Evolutionary conservation across 2,888 invertebrate species (phyloP), one percentile per base, ranked within the genome.

Genomic region (Diarsia rubi): DNA sequence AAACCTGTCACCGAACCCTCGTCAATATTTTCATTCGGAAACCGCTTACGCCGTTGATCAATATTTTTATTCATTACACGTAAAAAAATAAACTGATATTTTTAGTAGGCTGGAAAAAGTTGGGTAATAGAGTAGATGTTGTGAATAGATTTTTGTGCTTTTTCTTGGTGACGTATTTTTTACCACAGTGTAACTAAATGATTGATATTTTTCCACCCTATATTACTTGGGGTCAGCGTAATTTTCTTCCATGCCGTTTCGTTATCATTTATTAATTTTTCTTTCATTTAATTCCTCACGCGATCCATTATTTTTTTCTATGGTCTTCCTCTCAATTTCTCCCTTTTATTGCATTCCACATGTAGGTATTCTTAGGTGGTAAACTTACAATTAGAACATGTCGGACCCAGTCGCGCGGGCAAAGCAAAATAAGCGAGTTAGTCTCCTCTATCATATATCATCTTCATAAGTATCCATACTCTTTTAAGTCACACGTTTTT

Each of bases 1-100:
- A 64, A 78, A 82, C 73, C 80, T 86, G 88, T 80, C 86, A 79
- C 74, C 68, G 77, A 86, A 86, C 86, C 86, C 86, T 87, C 79
- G 82, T 86, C 88, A 87, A 87, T 87, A 87, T 86, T 86, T 87
- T 76, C 80, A 68, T 68, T 80, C 67, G 31, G 69, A 70, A 82
- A 78, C 44, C 69, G 78, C 66, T 85, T 65, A 71, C 70, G 64
- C 70, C 64, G 64, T 68, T 74, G 66, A 45, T 42, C 54, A 62
- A 73, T 63, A 73, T 81, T 84, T 81, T 81, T 73, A 84, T 82
- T 76, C 76, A 37, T 68, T 70, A 62, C 84, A 68, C 76, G 84
- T 76, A 76, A 64, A 70, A 64, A 68, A 68, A 68, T 64, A 68
- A 67, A 75, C n/a, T 80, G 37, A 68, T 73, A 52, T 84, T 76